Base-by-base conservation (phyloP, 2,888 invertebrate genomes). In the Ptychoptera contaminata region DNA sequence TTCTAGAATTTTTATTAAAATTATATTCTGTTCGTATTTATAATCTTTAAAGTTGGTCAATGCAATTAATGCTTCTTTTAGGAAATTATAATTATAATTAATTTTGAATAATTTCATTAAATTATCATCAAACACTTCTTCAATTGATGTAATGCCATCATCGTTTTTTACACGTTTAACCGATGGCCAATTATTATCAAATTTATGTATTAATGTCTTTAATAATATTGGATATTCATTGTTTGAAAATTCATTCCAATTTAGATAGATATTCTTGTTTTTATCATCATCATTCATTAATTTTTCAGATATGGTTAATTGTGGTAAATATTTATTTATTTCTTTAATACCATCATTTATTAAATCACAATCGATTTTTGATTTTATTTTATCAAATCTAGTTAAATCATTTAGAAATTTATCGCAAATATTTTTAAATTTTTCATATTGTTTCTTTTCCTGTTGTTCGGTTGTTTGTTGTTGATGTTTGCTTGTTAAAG, bases 281-380 rank as follows among this genome's bases (percentile, higher is more conserved):
- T n/a, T n/a, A n/a, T n/a, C n/a, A n/a, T 84, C 82, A 2, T 70
- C 49, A 34, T 67, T 65, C 10, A 63, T 56, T n/a, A 82, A 60
- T 57, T 76, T 79, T 57, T 83, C 79, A 14, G 76, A 70, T 0
- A 82, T 84, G 30, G 76, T 55, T 15, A 55, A 58, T 8, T 63
- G 65, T 4, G 71, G 71, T 43, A 69, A 54, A 38, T 59, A 54
- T 34, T 58, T 50, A 23, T 59, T 46, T 6, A 72, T 44, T 10
- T 57, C 46, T 15, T 56, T 51, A 38, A 71, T 50, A 31, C 55
- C 50, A 3, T 44, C 41, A 43, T 62, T 53, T 40, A 69, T 58
- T 15, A 48, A 49, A 2, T 56, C 51, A 8, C 62, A 58, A 50
- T 69, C 64, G 23, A 51, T 53, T 11, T 59, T 50, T n/a, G 63